These are phyloP conservation scores for Carassius carassius DNA, from an alignment of 2,113 vertebrate species.

Conservation along the genomic window DNA sequence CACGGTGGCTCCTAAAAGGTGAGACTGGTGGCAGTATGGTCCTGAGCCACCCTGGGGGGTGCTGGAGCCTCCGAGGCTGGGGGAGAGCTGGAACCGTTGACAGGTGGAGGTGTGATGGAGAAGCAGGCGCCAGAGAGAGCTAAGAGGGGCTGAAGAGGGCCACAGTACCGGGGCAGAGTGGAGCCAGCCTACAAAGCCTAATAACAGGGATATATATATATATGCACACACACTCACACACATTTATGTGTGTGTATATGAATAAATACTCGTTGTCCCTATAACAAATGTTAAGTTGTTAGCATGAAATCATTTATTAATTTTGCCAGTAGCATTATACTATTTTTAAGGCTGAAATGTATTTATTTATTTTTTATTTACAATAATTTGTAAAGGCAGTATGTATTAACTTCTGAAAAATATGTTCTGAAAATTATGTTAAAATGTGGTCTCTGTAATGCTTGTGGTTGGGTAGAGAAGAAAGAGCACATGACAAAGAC, in stretches of 20 bases:
- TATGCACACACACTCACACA: too few species aligned
- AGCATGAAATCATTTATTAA: background rate
- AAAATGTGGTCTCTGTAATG: too few species aligned
- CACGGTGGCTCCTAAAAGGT: slow-evolving; percentile 20
- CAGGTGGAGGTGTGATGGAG: slow-evolving; percentile 59
- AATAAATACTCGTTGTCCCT: background rate
- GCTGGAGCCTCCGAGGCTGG: slow-evolving; percentile 45
- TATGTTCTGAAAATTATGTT: too few species aligned
- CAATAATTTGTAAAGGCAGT: background rate
- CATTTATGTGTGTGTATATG: too few species aligned
- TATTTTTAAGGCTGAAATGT: background rate
- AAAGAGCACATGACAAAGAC: too few species aligned
- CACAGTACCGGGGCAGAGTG: slow-evolving; percentile 13
- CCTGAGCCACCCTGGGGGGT: slow-evolving; percentile 30
- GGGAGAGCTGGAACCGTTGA: slow-evolving; percentile 42
- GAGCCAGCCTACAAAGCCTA: slow-evolving; percentile 9
- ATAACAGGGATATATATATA: background rate
- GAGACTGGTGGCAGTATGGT: slow-evolving; percentile 11
- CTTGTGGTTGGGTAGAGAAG: too few species aligned
- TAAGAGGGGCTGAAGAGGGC: slow-evolving; percentile 28
- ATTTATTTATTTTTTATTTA: background rate
- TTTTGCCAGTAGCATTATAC: background rate
- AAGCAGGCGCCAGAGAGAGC: slow-evolving; percentile 53
- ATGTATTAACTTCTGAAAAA: too few species aligned
- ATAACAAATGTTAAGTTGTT: background rate